Base-by-base conservation (phyloP, 2,797 vertebrate species). In the Xenops minutus region DNA sequence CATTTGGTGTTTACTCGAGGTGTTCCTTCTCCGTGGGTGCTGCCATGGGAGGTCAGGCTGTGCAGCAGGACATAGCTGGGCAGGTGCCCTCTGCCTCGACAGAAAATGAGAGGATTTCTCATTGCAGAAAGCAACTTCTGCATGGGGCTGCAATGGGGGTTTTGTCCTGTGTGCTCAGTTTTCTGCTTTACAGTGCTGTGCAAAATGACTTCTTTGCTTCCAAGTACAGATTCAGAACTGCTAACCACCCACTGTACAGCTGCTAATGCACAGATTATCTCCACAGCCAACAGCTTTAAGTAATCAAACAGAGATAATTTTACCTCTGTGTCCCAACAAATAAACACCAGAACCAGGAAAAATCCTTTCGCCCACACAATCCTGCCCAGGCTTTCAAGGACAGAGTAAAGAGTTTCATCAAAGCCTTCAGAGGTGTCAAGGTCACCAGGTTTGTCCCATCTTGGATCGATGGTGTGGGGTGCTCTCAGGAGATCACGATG, bases 271-370 rank as follows among this genome's bases (percentile, higher is more conserved):
- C 51, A 83, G 90, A 95, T 95, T 92, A 93, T 87, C 91, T 91
- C 89, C 68, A 55, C 93, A 89, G 91, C 90, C 92, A 96, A 61
- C 92, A 96, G 84, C 95, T 96, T 96, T 92, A 91, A 97, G 89
- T 93, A 92, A 96, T 97, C 93, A 94, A 96, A 89, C 91, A 89
- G 94, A 81, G 92, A 95, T 85, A 92, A 96, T 94, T 96, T 85
- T 96, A 88, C 95, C 89, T 89, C 92, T 88, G 88, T 83, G 94
- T 78, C 62, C 64, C 46, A 85, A 78, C 68, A 94, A 94, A 95
- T 92, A 93, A 96, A 94, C 85, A 87, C 80, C 41, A 89, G 58
- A 91, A 67, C 88, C 46, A 48, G 75, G 84, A 77, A 89, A 95
- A 95, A 88, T 93, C 84, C 71, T 80, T 68, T 91, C 0, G 0